These are phyloP conservation scores for Tamias sibiricus DNA, from an alignment of 2,113 vertebrate species.

Conservation along the genomic window DNA sequence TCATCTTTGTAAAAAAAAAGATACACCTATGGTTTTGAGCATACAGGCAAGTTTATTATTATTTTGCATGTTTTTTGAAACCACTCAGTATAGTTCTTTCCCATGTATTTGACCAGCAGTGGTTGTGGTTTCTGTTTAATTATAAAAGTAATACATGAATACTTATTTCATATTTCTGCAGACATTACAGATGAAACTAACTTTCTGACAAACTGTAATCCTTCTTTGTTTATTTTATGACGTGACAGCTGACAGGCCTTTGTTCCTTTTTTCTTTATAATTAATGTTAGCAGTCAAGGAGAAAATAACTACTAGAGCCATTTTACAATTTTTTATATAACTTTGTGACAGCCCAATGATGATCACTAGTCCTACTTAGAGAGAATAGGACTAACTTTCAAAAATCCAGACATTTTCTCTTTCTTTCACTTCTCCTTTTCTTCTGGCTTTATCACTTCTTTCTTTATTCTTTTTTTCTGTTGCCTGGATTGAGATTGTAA, in stretches of 20 bases:
- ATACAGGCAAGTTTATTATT: neutral
- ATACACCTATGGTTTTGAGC: neutral
- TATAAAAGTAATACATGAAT: slow-evolving; percentile 32
- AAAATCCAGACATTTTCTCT: slow-evolving; percentile 77
- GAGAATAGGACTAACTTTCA: slow-evolving; percentile 83
- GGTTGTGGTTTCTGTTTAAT: neutral
- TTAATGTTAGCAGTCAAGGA: neutral
- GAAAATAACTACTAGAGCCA: neutral
- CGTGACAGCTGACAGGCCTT: neutral
- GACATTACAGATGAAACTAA: neutral
- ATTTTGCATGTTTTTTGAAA: slow-evolving; percentile 14
- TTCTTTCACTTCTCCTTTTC: slow-evolving; percentile 55
- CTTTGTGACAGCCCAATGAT: slow-evolving; percentile 80
- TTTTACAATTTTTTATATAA: neutral
- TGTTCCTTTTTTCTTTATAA: neutral
- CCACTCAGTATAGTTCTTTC: neutral
- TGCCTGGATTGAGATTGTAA: slow-evolving; percentile 80
- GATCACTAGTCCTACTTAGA: slow-evolving; percentile 85
- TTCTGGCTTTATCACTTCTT: slow-evolving; percentile 45
- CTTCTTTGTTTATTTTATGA: neutral
- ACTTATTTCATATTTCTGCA: neutral
- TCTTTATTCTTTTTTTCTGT: slow-evolving; percentile 75
- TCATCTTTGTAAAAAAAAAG: neutral
- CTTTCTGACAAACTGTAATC: neutral
- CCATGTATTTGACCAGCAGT: neutral